phyloP scores from a whole-genome alignment of 2,113 vertebrate genomes.

The Thalassoma bifasciatum region DNA sequence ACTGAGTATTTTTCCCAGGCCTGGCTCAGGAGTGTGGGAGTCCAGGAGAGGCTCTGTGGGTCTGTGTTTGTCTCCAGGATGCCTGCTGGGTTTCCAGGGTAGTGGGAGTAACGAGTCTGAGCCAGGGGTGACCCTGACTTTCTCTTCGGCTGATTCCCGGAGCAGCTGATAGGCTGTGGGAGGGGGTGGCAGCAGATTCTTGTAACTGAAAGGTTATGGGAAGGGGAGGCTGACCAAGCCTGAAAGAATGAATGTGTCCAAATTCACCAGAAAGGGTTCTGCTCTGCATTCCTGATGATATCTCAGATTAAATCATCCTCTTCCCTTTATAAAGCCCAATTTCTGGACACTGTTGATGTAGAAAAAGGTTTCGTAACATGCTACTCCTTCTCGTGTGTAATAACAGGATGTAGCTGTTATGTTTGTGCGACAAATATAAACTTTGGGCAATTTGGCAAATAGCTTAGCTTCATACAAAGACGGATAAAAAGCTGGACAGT shows the following conservation, averaged over 20 bases:
- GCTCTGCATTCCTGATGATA: slow-evolving; percentile 40
- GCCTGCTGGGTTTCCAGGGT: slow-evolving; percentile 78
- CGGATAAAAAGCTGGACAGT: background rate
- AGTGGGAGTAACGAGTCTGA: slow-evolving; percentile 71
- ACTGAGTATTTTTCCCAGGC: slow-evolving; percentile 70
- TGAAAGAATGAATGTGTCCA: slow-evolving; percentile 34
- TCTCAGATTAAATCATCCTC: slow-evolving; percentile 14
- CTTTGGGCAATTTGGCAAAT: background rate
- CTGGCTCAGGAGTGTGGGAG: slow-evolving; percentile 68
- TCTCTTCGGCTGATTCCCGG: slow-evolving; percentile 62
- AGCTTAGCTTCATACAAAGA: slow-evolving; percentile 1
- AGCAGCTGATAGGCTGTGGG: slow-evolving; percentile 73
- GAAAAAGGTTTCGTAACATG: background rate
- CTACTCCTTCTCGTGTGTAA: accelerated
- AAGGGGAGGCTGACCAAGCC: slow-evolving; percentile 60
- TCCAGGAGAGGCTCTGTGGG: slow-evolving; percentile 58
- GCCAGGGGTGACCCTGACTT: slow-evolving; percentile 72
- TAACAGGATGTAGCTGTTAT: background rate
- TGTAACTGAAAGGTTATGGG: slow-evolving; percentile 72
- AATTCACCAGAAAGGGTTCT: slow-evolving; percentile 43
- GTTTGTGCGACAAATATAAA: background rate
- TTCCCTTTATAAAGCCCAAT: background rate
- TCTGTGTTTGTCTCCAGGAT: slow-evolving; percentile 76
- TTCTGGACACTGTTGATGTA: background rate
- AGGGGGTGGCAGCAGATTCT: slow-evolving; percentile 48